Percentiles rank a stretch among this genome's conserved stretches.
Evolutionary conservation across 2,888 invertebrate genomes (phyloP).

Genomic region (Eupithecia subfuscata): DNA sequence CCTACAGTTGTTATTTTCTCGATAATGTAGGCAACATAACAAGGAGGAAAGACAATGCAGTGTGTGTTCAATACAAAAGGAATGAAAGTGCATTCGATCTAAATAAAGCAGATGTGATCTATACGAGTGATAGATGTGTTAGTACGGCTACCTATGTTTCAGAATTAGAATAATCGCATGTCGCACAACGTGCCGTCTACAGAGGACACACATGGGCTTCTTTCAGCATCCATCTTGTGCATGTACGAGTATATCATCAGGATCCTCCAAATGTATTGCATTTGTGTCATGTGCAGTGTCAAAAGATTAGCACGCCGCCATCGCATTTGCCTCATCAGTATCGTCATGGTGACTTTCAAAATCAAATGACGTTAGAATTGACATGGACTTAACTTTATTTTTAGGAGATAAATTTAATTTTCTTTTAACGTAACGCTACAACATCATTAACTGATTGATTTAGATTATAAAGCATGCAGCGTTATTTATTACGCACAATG

Average conservation of each 20-base stretch:
- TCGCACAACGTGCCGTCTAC: slow-evolving; percentile 56
- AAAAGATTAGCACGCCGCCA: slow-evolving; percentile 9
- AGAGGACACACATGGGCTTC: slow-evolving; percentile 64
- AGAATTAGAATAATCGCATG: slow-evolving; percentile 71
- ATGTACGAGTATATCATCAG: slow-evolving; percentile 42
- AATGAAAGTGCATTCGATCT: slow-evolving; percentile 64
- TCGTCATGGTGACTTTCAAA: slow-evolving; percentile 28
- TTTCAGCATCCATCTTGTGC: slow-evolving; percentile 71
- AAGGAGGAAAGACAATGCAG: slow-evolving; percentile 16
- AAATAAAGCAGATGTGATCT: slow-evolving; percentile 66
- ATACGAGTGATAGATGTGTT: slow-evolving; percentile 49
- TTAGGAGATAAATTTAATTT: slow-evolving; percentile 13
- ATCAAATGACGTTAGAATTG: slow-evolving; percentile 39
- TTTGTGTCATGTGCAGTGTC: slow-evolving; percentile 5
- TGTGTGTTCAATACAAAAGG: slow-evolving; percentile 50
- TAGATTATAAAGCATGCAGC: neutral
- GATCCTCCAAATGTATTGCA: slow-evolving; percentile 13
- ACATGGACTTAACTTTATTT: slow-evolving; percentile 22
- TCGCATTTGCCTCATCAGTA: slow-evolving; percentile 11
- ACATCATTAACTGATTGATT: neutral
- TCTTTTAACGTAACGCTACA: neutral
- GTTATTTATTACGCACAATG: neutral
- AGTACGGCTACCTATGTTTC: slow-evolving; percentile 57
- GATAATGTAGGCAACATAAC: slow-evolving; percentile 4
- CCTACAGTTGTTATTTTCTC: slow-evolving; percentile 4